Percentiles rank a stretch among this genome's conserved stretches.
These are phyloP conservation scores for Microctenopoma lineatum DNA, from an alignment of 2,797 vertebrate genomes.

Conservation along the genomic window DNA sequence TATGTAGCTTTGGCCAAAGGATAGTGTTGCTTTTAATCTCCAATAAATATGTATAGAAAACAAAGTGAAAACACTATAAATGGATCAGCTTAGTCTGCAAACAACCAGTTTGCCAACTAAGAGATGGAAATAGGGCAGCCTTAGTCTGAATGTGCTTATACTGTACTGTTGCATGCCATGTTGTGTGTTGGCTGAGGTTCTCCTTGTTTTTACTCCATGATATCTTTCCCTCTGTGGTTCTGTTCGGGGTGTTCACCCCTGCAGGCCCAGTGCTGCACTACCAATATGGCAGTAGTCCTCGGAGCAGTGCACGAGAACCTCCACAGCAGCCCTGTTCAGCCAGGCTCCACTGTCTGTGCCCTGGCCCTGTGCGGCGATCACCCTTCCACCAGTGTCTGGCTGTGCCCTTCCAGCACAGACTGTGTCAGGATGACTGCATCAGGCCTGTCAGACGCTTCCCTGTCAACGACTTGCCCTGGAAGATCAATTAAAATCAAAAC, in stretches of 20 bases:
- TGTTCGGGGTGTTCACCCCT: conserved; percentile 22
- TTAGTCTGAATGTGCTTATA: conserved; percentile 71
- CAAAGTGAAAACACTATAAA: conserved; percentile 47
- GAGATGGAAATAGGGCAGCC: conserved; percentile 49
- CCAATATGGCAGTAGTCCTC: conserved; percentile 50
- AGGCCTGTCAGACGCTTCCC: conserved; percentile 95
- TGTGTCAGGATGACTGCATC: conserved; percentile 97
- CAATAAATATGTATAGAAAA: conserved; percentile 48
- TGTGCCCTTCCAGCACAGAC: conserved; percentile 55
- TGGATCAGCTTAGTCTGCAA: conserved; percentile 20
- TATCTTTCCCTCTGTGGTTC: conserved; percentile 43
- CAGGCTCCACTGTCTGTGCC: conserved; percentile 41
- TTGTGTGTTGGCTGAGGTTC: conserved; percentile 52
- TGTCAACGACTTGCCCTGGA: conserved; percentile 94
- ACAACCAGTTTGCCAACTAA: conserved; percentile 24
- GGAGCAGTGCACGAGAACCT: conserved; percentile 45
- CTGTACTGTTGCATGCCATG: conserved; percentile 64
- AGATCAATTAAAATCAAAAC: conserved; percentile 35
- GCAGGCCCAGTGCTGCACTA: conserved; percentile 38
- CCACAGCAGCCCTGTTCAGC: conserved; percentile 49
- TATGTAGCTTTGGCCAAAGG: conserved; percentile 28
- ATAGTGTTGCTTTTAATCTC: conserved; percentile 43
- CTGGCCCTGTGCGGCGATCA: conserved; percentile 27
- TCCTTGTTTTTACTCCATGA: conserved; percentile 25
- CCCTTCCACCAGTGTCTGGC: conserved; percentile 43